Evolutionary conservation across 1,140 invertebrate species (phyloP).

Genomic region (Idris sp.): DNA sequence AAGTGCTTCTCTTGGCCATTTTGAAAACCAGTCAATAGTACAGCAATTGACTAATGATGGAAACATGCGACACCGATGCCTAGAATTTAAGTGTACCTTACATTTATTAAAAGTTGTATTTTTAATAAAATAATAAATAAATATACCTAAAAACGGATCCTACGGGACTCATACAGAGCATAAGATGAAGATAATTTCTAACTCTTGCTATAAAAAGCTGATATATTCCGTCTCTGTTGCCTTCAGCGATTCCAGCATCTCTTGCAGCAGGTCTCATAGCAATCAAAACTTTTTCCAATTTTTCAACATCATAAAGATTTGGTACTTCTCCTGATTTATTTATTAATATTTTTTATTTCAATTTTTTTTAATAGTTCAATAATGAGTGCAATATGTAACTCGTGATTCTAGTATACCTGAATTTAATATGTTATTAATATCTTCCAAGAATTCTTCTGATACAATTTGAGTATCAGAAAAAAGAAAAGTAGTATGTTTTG

Average conservation of each 20-base stretch:
- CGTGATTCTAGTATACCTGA: slow-evolving; percentile 84
- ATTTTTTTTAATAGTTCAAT: no score
- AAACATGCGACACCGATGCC: slow-evolving; percentile 34
- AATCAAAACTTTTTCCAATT: slow-evolving; percentile 89
- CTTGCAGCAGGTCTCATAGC: slow-evolving; percentile 84
- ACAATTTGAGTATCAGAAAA: slow-evolving; percentile 94
- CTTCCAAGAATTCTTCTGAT: slow-evolving; percentile 94
- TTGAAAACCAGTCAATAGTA: slow-evolving; percentile 95
- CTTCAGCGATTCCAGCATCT: slow-evolving; percentile 83
- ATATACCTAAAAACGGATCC: slow-evolving; percentile 87
- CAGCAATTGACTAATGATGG: slow-evolving; percentile 95
- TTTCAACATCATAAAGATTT: slow-evolving; percentile 91
- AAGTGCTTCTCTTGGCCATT: slow-evolving; percentile 93
- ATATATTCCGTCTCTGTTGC: slow-evolving; percentile 87
- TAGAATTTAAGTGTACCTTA: neutral
- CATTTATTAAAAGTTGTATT: neutral
- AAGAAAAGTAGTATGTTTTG: slow-evolving; percentile 91
- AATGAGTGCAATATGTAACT: no score
- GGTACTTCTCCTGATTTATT: slow-evolving; percentile 84
- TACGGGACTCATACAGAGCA: slow-evolving; percentile 93
- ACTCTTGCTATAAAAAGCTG: slow-evolving; percentile 90
- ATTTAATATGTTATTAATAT: slow-evolving; percentile 94
- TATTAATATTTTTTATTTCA: no score
- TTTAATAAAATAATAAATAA: neutral
- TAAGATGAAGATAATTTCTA: slow-evolving; percentile 88